These are phyloP conservation scores for Phlogophora meticulosa DNA, from an alignment of 2,888 invertebrate species.

Conservation along the genomic window DNA sequence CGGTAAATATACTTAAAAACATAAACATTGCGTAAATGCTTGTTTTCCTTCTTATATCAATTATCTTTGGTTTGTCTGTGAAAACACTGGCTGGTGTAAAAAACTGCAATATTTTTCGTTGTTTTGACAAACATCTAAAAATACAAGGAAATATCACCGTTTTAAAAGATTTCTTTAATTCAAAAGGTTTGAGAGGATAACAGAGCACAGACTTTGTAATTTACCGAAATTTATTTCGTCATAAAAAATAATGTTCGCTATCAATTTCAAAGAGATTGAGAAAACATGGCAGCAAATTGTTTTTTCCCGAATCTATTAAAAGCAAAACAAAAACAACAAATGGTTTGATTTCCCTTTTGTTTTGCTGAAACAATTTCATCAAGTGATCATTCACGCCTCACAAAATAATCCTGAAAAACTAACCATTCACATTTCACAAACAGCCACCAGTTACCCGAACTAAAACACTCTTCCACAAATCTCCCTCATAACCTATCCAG, in stretches of 20 bases:
- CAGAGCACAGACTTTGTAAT: background rate
- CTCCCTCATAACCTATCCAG: conserved; percentile 10
- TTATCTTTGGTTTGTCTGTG: conserved; percentile 33
- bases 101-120: conserved; percentile 1
- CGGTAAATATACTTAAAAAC: conserved; percentile 58
- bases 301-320: background rate
- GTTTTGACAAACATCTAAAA: background rate
- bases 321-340: background rate
- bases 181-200: background rate
- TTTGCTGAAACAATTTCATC: background rate
- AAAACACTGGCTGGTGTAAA: conserved; percentile 8
- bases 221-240: background rate
- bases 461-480: background rate
- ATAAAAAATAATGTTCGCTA: background rate
- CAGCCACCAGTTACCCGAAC: background rate
- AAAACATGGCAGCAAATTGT: background rate
- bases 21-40: conserved; percentile 52
- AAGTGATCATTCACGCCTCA: background rate
- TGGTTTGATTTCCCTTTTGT: too few species aligned
- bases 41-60: conserved; percentile 33
- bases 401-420: background rate
- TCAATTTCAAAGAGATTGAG: background rate
- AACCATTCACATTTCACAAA: background rate
- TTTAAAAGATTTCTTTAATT: background rate
- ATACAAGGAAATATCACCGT: background rate